Evolutionary conservation across 2,888 invertebrate species (phyloP).

Genomic region (Heterodera filipjevi): DNA sequence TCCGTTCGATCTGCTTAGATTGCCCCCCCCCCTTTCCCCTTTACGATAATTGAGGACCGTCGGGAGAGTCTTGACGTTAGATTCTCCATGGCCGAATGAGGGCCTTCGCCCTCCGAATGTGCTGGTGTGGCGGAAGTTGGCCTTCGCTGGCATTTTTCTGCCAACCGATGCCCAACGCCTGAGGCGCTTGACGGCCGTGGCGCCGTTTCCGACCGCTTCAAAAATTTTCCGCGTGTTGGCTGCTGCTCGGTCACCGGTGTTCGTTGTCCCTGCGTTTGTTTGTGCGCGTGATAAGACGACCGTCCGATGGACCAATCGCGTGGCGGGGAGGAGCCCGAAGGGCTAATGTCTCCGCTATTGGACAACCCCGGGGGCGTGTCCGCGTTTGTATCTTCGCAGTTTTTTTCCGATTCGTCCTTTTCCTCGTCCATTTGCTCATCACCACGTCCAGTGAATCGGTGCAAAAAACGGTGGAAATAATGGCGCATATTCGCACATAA

Average conservation of each 20-base stretch:
- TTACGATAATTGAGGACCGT: conserved; percentile 46
- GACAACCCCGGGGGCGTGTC: conserved; percentile 15
- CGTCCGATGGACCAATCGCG: not conserved
- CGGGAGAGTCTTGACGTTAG: conserved; percentile 46
- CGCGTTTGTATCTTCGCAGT: not conserved
- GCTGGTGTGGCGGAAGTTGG: conserved; percentile 18
- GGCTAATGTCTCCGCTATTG: not conserved
- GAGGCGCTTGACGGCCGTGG: conserved; percentile 22
- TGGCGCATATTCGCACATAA: not conserved
- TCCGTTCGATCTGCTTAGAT: not conserved
- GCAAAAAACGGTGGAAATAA: not conserved
- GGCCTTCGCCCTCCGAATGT: conserved; percentile 11
- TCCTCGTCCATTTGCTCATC: not conserved
- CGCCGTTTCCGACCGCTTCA: conserved; percentile 23
- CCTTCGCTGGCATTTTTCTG: conserved; percentile 17
- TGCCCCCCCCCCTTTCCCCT: not conserved
- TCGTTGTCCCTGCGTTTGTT: not conserved
- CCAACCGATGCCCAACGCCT: conserved; percentile 16
- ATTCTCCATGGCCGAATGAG: conserved; percentile 40
- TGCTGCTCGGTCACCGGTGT: not conserved
- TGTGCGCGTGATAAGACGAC: not conserved
- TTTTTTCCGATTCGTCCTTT: not conserved
- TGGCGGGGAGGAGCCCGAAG: not conserved
- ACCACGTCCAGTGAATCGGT: not conserved
- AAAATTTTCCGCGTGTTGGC: conserved; percentile 18